Conservation (phyloP, 2,113 vertebrate genomes). For the Podarcis cretensis region DNA sequence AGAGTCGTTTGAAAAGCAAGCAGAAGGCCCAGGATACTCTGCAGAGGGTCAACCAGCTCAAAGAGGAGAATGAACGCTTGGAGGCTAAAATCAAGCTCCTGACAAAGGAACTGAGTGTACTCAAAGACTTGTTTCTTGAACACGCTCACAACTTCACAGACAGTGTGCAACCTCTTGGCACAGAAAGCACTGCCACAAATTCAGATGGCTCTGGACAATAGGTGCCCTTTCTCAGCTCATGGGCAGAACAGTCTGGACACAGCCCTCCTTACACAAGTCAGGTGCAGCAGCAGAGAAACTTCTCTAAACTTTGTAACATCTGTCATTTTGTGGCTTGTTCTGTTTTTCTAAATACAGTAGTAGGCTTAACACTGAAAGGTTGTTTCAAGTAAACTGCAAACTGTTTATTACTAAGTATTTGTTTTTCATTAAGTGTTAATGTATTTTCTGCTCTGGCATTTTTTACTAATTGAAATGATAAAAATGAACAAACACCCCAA, state of each 20-base stretch:
- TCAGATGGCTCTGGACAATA: conserved; percentile 72
- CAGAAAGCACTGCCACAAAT: conserved; percentile 71
- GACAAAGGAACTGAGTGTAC: conserved; percentile 96
- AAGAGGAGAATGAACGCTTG: conserved; percentile 98
- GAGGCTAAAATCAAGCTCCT: conserved; percentile 98
- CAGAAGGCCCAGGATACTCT: conserved; percentile 97
- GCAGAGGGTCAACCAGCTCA: conserved; percentile 96
- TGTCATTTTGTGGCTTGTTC: conserved; percentile 27
- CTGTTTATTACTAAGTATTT: conserved; percentile 48
- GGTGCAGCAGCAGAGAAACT: conserved; percentile 17
- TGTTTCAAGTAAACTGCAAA: conserved; percentile 63
- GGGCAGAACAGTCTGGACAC: conserved; percentile 41
- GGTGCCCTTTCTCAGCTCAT: not conserved
- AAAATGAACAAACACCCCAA: conserved; percentile 38
- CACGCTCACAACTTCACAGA: conserved; percentile 96
- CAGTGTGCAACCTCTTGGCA: conserved; percentile 85
- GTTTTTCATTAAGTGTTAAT: conserved; percentile 51
- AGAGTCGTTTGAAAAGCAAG: conserved; percentile 97
- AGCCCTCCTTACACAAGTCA: conserved; percentile 1
- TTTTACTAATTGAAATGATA: conserved; percentile 32
- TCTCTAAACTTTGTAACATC: conserved; percentile 40
- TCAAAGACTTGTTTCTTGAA: conserved; percentile 99
- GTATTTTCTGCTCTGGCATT: conserved; percentile 56
- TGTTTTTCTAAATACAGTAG: conserved; percentile 38
- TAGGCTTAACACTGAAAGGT: conserved; percentile 73